Percentiles rank a stretch among this genome's conserved stretches.
These are phyloP conservation scores for Alviniconcha marisindica DNA, from an alignment of 1,140 invertebrate species.

Conservation along the genomic window DNA sequence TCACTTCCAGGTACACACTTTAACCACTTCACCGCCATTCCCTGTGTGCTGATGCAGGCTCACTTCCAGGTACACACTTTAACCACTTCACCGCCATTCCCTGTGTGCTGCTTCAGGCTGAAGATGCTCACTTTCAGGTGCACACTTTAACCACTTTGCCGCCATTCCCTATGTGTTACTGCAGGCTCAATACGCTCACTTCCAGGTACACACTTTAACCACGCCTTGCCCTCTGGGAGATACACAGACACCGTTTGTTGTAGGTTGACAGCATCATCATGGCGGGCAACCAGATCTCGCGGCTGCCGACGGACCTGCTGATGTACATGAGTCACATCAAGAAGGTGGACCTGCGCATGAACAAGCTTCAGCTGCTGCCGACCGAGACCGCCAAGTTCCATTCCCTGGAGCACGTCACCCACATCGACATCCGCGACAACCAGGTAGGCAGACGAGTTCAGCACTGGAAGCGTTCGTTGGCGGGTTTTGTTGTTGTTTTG, in stretches of 20 bases:
- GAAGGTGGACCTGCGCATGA: slow-evolving; percentile 75
- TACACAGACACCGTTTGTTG: neutral
- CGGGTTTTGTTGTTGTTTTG: too few relatives aligned
- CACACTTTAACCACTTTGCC: slow-evolving; percentile 74
- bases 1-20: too few relatives aligned
- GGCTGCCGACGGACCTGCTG: slow-evolving; percentile 66
- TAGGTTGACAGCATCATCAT: slow-evolving; percentile 74
- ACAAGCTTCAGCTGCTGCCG: slow-evolving; percentile 69
- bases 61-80: too few relatives aligned
- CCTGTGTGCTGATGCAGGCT: neutral
- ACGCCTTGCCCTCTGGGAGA: too few relatives aligned
- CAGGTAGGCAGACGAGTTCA: slow-evolving; percentile 39
- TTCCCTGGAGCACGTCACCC: slow-evolving; percentile 71
- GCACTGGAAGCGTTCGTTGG: too few relatives aligned
- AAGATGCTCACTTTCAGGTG: slow-evolving; percentile 49
- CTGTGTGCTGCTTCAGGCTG: slow-evolving; percentile 7
- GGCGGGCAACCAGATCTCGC: slow-evolving; percentile 74
- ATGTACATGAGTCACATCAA: slow-evolving; percentile 71
- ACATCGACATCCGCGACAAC: slow-evolving; percentile 75
- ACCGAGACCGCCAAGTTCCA: slow-evolving; percentile 73
- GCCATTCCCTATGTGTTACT: slow-evolving; percentile 67
- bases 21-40: neutral
- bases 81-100: neutral
- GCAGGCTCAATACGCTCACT: slow-evolving; percentile 56
- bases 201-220: too few relatives aligned